Evolutionary conservation across 2,113 vertebrate genomes (phyloP), one percentile per base, ranked within the genome.

Genomic region (Dissostichus mawsoni): DNA sequence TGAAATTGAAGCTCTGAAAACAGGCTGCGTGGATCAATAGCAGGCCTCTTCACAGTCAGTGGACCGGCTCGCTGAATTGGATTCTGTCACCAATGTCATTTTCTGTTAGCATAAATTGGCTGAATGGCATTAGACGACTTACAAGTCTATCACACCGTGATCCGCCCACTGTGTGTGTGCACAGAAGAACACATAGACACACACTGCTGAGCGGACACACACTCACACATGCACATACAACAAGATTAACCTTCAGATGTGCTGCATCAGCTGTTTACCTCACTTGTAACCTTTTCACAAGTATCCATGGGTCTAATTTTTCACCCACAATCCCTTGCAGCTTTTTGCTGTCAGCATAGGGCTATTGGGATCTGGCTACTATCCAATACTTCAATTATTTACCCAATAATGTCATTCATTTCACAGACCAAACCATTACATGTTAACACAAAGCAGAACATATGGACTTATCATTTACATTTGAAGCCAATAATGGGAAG

Each of bases 71-170:
- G 20, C 3, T 81, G 75, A 76, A 85, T 78, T 68, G 75, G 76
- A 67, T 74, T 53, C 73, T 82, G 70, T 81, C 76, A 80, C 69
- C 88, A 89, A 84, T 90, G 84, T 86, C 65, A 82, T 80, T 87
- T 83, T 85, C 84, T 87, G 56, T 84, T 76, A 77, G 63, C 48
- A 36, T 76, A 76, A 89, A 82, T 72, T 77, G 83, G 52, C 85
- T 75, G 12, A 84, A 75, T 20, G n/a, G 72, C 58, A 74, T 82
- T 61, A 16, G 72, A 80, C 68, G 71, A 80, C 78, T 78, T 85
- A 62, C 66, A 75, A 70, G 69, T 80, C 67, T 76, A 82, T 85
- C 56, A 68, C 65, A 72, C 20, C 52, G 47, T 63, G 66, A 88
- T 82, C 53, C 45, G 23, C 20, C 55, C 82, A 44, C 69, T 63